These are phyloP conservation scores for Cyphomyrus discorhynchus DNA, from an alignment of 2,113 vertebrate species.

Conservation along the genomic window DNA sequence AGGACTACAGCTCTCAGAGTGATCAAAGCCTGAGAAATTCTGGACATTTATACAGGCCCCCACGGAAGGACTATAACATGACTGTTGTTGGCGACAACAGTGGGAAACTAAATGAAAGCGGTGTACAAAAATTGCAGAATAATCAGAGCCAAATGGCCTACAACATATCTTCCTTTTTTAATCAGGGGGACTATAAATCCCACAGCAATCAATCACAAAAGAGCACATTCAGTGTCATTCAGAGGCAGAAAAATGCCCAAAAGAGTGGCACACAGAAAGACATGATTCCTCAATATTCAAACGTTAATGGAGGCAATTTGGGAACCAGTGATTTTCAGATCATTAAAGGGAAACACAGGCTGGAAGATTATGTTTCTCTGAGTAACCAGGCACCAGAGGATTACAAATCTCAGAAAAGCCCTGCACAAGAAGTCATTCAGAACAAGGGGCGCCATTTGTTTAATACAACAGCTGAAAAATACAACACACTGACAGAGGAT, in stretches of 20 bases:
- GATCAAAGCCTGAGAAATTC: conserved; percentile 8
- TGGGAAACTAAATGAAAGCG: background rate
- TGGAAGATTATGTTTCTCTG: conserved; percentile 19
- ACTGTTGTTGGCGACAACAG: conserved; percentile 11
- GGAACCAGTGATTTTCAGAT: conserved; percentile 18
- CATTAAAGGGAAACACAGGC: conserved; percentile 13
- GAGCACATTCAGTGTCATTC: conserved; percentile 21
- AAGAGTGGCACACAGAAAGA: background rate
- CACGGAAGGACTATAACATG: conserved; percentile 34
- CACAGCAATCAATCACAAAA: conserved; percentile 33
- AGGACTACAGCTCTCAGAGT: conserved; percentile 34
- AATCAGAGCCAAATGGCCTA: background rate
- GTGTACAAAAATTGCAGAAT: background rate
- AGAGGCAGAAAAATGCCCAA: background rate
- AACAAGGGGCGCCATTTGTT: conserved; percentile 18
- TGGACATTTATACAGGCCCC: conserved; percentile 20
- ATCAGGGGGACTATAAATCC: conserved; percentile 31
- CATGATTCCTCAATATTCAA: conserved; percentile 7
- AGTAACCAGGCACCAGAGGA: conserved; percentile 37
- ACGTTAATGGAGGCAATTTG: conserved; percentile 22
- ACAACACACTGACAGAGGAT: background rate
- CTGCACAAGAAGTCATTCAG: conserved; percentile 14
- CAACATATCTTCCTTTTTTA: background rate
- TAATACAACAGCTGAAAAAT: background rate
- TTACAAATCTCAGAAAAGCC: conserved; percentile 27